Conservation (phyloP, 2,888 invertebrate species). For the Epinotia nisella region DNA sequence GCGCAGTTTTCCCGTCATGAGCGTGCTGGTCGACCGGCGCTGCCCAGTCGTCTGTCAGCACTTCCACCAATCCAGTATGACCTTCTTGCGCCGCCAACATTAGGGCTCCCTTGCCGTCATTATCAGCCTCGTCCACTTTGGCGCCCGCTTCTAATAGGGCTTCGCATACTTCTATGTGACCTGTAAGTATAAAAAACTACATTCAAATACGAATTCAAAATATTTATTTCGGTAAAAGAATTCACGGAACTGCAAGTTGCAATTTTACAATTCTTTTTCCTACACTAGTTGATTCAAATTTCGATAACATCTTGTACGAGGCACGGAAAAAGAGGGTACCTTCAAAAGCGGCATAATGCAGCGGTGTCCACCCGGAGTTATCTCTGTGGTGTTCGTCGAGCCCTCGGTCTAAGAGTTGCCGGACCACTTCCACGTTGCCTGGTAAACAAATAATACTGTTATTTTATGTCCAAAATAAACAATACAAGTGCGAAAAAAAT, state of each 20-base stretch:
- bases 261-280: no score
- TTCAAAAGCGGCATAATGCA: slow-evolving; percentile 98
- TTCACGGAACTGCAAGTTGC: no score
- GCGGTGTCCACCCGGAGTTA: slow-evolving; percentile 98
- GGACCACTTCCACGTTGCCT: slow-evolving; percentile 94
- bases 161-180: slow-evolving; percentile 93
- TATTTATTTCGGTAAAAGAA: no score
- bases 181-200: no score
- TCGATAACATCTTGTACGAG: no score
- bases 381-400: slow-evolving; percentile 95
- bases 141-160: slow-evolving; percentile 94
- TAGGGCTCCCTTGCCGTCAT: slow-evolving; percentile 94
- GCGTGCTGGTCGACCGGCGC: slow-evolving; percentile 94
- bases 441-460: no score
- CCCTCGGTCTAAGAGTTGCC: slow-evolving; percentile 94
- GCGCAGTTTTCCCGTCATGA: slow-evolving; percentile 95
- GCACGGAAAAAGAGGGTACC: slow-evolving; percentile 65
- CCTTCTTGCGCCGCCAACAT: slow-evolving; percentile 96
- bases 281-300: no score
- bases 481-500: no score
- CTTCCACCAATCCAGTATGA: slow-evolving; percentile 86
- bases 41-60: slow-evolving; percentile 89
- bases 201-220: no score
- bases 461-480: no score
- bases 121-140: slow-evolving; percentile 94